phyloP scores from a whole-genome alignment of 1,140 invertebrate genomes.

The Penaeus japonicus region DNA sequence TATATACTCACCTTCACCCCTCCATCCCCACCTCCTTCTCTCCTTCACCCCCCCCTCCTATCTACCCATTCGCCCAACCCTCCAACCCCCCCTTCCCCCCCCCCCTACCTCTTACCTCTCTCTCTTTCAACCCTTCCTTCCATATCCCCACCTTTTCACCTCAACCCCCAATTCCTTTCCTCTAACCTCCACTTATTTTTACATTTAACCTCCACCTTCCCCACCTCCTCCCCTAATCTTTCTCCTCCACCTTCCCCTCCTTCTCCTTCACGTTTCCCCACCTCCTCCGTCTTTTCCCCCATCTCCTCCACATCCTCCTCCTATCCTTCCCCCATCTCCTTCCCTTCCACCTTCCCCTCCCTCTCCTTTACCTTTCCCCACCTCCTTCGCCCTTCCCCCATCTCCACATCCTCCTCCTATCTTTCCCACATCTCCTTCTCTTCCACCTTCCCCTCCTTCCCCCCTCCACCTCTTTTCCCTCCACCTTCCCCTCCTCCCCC shows the following conservation, averaged over 20 bases:
- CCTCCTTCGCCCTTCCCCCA: not conserved
- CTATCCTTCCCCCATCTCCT: not conserved
- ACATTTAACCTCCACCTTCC: not conserved
- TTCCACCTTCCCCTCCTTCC: not conserved
- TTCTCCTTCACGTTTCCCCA: not conserved
- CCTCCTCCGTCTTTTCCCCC: not conserved
- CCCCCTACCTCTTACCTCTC: not conserved
- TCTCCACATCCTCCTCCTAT: not conserved
- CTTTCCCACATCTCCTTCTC: not conserved
- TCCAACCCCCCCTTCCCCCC: not conserved
- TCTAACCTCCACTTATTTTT: not conserved
- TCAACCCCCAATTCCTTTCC: not conserved
- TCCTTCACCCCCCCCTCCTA: too few relatives aligned
- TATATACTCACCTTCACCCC: too few relatives aligned
- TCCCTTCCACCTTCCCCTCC: not conserved
- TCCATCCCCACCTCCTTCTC: too few relatives aligned
- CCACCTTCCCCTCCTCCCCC: not conserved
- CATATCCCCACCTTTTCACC: not conserved
- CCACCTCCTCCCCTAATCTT: not conserved
- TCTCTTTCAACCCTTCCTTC: not conserved
- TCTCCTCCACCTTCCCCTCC: not conserved
- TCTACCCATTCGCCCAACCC: too few relatives aligned
- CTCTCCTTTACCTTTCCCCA: not conserved
- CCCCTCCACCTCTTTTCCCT: not conserved
- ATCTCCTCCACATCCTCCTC: not conserved